Conservation (phyloP, 2,113 vertebrate species). For the Oxyruncus cristatus region DNA sequence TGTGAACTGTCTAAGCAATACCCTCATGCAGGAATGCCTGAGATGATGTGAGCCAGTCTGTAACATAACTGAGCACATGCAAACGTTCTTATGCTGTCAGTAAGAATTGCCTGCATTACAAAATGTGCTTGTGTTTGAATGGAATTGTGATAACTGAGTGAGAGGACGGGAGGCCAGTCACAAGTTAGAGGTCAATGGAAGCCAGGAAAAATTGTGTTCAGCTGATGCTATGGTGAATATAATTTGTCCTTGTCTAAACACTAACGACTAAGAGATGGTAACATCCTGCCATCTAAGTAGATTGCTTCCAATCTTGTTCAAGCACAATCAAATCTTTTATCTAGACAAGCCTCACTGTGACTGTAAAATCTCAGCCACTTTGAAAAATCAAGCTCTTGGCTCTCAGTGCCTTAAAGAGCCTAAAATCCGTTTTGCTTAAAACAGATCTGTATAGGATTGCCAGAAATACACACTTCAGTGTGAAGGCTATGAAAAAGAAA, state of each 20-base stretch:
- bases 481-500: constrained; percentile 15
- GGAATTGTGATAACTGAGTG: constrained; percentile 36
- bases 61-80: neutral
- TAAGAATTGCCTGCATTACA: neutral
- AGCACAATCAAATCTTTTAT: constrained; percentile 36
- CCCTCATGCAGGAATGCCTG: neutral
- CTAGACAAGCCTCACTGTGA: neutral
- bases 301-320: constrained; percentile 23
- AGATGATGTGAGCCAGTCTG: neutral
- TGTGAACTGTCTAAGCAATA: neutral
- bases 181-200: constrained; percentile 51
- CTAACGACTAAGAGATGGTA: constrained; percentile 40
- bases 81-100: neutral
- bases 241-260: constrained; percentile 61
- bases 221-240: constrained; percentile 48
- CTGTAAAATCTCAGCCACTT: neutral
- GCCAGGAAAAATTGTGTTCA: constrained; percentile 48
- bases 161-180: constrained; percentile 17
- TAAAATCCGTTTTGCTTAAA: neutral
- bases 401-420: neutral
- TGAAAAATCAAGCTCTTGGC: neutral
- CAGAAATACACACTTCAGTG: neutral
- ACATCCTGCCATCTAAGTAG: constrained; percentile 42
- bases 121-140: constrained; percentile 46
- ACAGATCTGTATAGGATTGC: neutral